phyloP scores from a whole-genome alignment of 2,113 vertebrate species.

The Lampris incognitus region DNA sequence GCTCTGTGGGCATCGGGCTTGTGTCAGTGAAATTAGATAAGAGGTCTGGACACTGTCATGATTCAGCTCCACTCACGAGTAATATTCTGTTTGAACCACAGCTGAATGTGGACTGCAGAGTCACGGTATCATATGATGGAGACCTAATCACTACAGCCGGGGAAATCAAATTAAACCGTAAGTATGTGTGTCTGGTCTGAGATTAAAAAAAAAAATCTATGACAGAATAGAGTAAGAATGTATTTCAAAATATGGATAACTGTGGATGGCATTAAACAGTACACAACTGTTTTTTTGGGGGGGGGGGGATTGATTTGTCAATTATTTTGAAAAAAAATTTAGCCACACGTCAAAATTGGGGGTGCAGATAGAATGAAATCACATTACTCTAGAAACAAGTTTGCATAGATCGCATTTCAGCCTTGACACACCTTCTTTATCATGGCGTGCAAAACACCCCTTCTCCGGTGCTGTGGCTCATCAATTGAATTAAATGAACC shows the following conservation, averaged over 20 bases:
- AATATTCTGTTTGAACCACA: conserved; percentile 5
- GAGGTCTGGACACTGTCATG: conserved; percentile 57
- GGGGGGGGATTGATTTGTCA: no score
- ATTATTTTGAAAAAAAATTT: no score
- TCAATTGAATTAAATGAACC: conserved; percentile 29
- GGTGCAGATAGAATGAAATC: not conserved
- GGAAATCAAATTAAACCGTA: not conserved
- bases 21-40: conserved; percentile 45
- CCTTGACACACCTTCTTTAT: conserved; percentile 43
- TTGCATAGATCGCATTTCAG: conserved; percentile 6
- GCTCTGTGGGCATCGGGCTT: conserved; percentile 39
- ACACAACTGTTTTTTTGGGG: no score
- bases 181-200: not conserved
- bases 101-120: conserved; percentile 5
- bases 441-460: conserved; percentile 13
- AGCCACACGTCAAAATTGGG: no score
- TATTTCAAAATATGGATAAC: no score
- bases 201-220: not conserved
- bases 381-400: not conserved
- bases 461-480: conserved; percentile 23
- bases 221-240: not conserved
- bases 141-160: no score
- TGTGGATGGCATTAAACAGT: not conserved
- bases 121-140: not conserved
- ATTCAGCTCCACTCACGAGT: conserved; percentile 31